phyloP scores from a whole-genome alignment of 2,888 invertebrate genomes.

The Stenodema calcarata region DNA sequence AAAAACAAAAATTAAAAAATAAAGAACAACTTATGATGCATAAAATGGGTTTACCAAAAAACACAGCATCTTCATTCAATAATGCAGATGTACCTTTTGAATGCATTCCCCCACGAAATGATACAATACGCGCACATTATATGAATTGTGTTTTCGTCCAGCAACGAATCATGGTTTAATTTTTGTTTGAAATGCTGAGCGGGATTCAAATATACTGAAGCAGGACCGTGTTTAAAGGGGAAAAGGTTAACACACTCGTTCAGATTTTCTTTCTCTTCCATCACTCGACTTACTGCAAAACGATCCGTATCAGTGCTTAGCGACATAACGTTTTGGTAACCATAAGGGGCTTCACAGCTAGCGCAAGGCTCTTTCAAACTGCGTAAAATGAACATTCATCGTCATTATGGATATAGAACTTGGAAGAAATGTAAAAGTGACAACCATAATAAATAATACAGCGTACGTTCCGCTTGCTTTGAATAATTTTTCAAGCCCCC shows the following conservation, averaged over 20 bases:
- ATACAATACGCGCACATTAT: not conserved
- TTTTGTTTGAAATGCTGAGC: not conserved
- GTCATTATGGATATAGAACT: not conserved
- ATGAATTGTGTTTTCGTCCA: not conserved
- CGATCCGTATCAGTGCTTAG: constrained; percentile 80
- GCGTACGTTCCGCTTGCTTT: not conserved
- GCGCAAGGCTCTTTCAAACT: constrained; percentile 75
- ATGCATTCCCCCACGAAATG: not conserved
- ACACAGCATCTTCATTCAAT: no score
- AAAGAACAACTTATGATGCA: no score
- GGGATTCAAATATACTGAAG: not conserved
- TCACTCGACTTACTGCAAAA: constrained; percentile 81
- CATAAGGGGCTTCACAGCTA: constrained; percentile 93
- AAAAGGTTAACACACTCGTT: constrained; percentile 30
- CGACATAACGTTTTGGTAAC: constrained; percentile 92
- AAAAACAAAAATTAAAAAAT: no score
- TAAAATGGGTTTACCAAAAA: no score
- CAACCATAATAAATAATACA: not conserved
- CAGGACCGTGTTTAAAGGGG: not conserved
- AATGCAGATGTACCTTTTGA: not conserved
- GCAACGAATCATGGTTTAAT: not conserved
- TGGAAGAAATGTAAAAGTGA: constrained; percentile 32
- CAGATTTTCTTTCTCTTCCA: constrained; percentile 19
- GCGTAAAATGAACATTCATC: constrained; percentile 50
- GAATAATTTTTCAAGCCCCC: not conserved